Base-by-base conservation (phyloP, 1,140 invertebrate species). In the Drosophila athabasca region DNA sequence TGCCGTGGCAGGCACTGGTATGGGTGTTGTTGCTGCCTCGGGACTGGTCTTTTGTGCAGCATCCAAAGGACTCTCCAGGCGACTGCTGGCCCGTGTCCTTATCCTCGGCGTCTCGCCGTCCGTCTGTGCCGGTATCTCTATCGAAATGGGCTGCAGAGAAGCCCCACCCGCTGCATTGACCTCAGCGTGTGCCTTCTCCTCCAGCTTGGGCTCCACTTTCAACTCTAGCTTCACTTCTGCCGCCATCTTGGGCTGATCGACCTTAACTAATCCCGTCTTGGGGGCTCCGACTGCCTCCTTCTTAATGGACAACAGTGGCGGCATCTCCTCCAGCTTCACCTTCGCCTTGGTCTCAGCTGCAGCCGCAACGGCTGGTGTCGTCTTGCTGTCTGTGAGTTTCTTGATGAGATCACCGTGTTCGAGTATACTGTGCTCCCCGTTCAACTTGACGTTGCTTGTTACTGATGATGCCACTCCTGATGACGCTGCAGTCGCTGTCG, bases 21-120 rank as follows among this genome's bases (percentile, higher is more conserved):
- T 15, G 11, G 79, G 61, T 7, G 79, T 45, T 6, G 58, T 2
- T 4, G 59, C 41, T 49, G 15, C 26, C 26, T 60, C 91, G 35
- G 95, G 94, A 90, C 94, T 95, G 54, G 93, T 92, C 54, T 94
- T 94, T 39, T 39, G 35, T 8, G 93, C 93, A 19, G 94, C 94
- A 71, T 94, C 93, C 6, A 93, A 90, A 0, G 95, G 95, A 83
- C 95, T 96, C 84, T 94, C 95, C 57, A 96, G 91, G 79, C 96
- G 95, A 77, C 93, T 96, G 89, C 91, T 93, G 7, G 95, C 95
- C 44, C 95, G 93, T 17, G 95, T 96, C 13, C 95, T 92, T 13
- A 96, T 93, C 9, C 92, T 76, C 11, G 78, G 78, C 19, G 70
- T 65, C 26, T 91, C 90, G 2, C 60, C 59, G 15, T 92, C 91